phyloP scores from a whole-genome alignment of 2,113 vertebrate species.

The Lycocorax pyrrhopterus region DNA sequence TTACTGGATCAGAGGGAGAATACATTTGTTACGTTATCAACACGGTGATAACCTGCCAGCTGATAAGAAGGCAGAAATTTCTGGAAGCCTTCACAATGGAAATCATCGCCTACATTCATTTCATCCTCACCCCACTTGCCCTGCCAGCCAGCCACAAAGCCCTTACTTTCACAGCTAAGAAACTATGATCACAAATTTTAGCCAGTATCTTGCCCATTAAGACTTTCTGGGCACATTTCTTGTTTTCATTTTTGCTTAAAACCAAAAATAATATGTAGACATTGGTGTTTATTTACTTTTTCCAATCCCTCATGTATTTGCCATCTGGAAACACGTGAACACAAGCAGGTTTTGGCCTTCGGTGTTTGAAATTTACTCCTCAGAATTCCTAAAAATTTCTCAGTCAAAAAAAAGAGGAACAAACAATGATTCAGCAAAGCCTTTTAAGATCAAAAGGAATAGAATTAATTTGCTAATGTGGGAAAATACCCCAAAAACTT shows the following conservation, averaged over 20 bases:
- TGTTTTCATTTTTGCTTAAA: not conserved
- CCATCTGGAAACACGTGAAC: not conserved
- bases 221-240: not conserved
- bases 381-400: not conserved
- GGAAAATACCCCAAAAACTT: not conserved
- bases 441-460: slow-evolving; percentile 34
- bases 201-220: not conserved
- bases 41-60: not conserved
- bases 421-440: not conserved
- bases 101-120: not conserved
- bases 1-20: not conserved
- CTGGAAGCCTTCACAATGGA: not conserved
- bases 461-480: not conserved
- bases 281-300: not conserved
- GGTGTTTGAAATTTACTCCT: not conserved
- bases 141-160: not conserved
- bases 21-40: not conserved
- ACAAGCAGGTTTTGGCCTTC: not conserved
- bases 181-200: not conserved
- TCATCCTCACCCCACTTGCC: not conserved
- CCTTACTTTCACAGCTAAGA: not conserved
- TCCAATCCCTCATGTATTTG: not conserved
- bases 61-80: not conserved
- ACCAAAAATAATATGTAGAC: not conserved
- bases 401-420: not conserved